Percentiles rank a stretch among this genome's conserved stretches.
Conservation (phyloP, 2,888 invertebrate species). For the Schrankia costaestrigalis region DNA sequence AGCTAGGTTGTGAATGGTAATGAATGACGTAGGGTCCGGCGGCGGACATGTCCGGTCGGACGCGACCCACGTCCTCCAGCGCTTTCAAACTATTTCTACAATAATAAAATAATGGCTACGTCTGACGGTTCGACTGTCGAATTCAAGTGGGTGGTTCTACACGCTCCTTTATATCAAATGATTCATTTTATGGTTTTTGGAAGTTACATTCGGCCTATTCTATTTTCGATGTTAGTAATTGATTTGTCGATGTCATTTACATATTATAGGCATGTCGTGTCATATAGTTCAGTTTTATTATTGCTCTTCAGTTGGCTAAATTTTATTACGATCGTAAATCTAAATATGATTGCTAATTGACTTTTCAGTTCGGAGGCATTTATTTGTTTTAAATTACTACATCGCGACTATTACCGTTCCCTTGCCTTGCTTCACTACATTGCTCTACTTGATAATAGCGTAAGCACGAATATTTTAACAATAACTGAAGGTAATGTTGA, state of each 20-base stretch:
- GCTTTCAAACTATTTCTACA: slow-evolving; percentile 43
- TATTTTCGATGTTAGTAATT: slow-evolving; percentile 40
- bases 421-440: too few species aligned
- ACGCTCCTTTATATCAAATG: slow-evolving; percentile 44
- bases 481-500: too few species aligned
- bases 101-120: slow-evolving; percentile 44
- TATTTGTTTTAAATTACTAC: slow-evolving; percentile 15
- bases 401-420: slow-evolving; percentile 1
- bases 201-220: slow-evolving; percentile 37
- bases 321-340: slow-evolving; percentile 32
- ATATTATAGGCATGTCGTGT: slow-evolving; percentile 34
- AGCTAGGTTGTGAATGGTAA: slow-evolving; percentile 44
- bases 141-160: slow-evolving; percentile 37
- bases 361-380: slow-evolving; percentile 23
- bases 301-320: slow-evolving; percentile 25
- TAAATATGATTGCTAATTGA: slow-evolving; percentile 32
- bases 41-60: slow-evolving; percentile 62
- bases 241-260: slow-evolving; percentile 43
- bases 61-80: slow-evolving; percentile 60
- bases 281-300: slow-evolving; percentile 30
- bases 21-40: slow-evolving; percentile 55
- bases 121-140: slow-evolving; percentile 32
- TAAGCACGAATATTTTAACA: too few species aligned
- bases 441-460: too few species aligned
- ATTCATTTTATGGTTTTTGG: slow-evolving; percentile 44